Evolutionary conservation across 2,113 vertebrate genomes (phyloP), one percentile per base, ranked within the genome.

Genomic region (Paralichthys olivaceus): DNA sequence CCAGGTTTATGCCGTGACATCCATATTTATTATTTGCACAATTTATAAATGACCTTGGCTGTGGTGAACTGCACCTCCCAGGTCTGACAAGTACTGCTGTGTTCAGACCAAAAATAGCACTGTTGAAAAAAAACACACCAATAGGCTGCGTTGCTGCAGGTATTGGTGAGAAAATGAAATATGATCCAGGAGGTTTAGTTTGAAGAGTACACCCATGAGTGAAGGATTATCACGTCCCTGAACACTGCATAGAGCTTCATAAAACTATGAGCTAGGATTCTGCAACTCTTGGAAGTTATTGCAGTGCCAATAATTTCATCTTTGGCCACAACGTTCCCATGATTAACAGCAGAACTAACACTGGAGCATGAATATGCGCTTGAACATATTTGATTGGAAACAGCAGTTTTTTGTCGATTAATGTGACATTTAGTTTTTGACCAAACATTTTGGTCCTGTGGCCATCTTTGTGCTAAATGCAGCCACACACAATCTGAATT

Each of bases 21-120:
- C 43, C 86, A 75, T 90, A 87, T 88, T 91, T 89, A 85, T 91
- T 26, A 91, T 85, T 84, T 77, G 60, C 68, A 55, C 62, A 57
- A 53, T 75, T 77, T 87, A 80, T 60, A 86, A 83, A 77, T 77
- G 84, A 83, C 85, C 85, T 84, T 85, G 63, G 13, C 81, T 20
- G 56, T 59, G 49, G 34, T 68, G 79, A 70, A 59, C 67, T 72
- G 74, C 60, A 84, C 70, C 69, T 77, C 55, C 20, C 55, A 64
- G 79, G 22, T 81, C 67, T 77, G 78, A 81, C 34, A 59, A 57
- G 66, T 40, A 67, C 72, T 56, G 75, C 77, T 19, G 11, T 51
- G 70, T 77, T 81, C 58, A 62, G 19, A 69, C 40, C 77, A 63
- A 43, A 89, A 91, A 89, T 86, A 88, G 77, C 75, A n/a, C 47